Percentiles rank a stretch among this genome's conserved stretches.
phyloP scores from a whole-genome alignment of 2,888 invertebrate genomes.

The Mythimna lalbum region DNA sequence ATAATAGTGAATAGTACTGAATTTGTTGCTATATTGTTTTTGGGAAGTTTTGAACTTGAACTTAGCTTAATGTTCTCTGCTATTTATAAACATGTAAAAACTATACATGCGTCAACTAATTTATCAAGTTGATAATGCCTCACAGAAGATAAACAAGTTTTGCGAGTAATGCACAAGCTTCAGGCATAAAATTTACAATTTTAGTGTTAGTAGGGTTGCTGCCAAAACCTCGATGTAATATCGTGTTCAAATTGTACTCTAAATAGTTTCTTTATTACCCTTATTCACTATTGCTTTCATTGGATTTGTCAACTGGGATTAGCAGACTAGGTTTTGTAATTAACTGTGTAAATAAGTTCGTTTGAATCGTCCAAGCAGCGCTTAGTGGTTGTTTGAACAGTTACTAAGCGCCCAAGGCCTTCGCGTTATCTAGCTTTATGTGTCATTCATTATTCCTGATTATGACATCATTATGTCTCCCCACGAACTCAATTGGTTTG shows the following conservation, averaged over 20 bases:
- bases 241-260: slow-evolving; percentile 20
- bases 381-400: slow-evolving; percentile 66
- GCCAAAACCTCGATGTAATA: slow-evolving; percentile 20
- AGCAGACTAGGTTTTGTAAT: slow-evolving; percentile 38
- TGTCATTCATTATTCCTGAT: slow-evolving; percentile 72
- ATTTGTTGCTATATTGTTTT: neutral
- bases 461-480: slow-evolving; percentile 66
- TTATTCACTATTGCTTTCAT: slow-evolving; percentile 9
- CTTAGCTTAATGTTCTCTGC: neutral
- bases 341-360: slow-evolving; percentile 38
- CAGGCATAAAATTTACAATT: slow-evolving; percentile 22
- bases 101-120: slow-evolving; percentile 7
- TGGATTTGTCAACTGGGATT: slow-evolving; percentile 30
- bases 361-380: slow-evolving; percentile 40
- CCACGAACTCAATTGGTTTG: slow-evolving; percentile 38
- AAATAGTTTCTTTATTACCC: slow-evolving; percentile 8
- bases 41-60: slow-evolving; percentile 1
- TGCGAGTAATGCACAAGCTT: slow-evolving; percentile 1
- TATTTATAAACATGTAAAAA: slow-evolving; percentile 9
- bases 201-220: slow-evolving; percentile 12
- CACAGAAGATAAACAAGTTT: slow-evolving; percentile 26
- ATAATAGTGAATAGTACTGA: neutral
- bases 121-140: slow-evolving; percentile 12
- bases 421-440: slow-evolving; percentile 68
- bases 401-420: slow-evolving; percentile 71